These are phyloP conservation scores for Boloria selene DNA, from an alignment of 2,888 invertebrate genomes.

Conservation along the genomic window DNA sequence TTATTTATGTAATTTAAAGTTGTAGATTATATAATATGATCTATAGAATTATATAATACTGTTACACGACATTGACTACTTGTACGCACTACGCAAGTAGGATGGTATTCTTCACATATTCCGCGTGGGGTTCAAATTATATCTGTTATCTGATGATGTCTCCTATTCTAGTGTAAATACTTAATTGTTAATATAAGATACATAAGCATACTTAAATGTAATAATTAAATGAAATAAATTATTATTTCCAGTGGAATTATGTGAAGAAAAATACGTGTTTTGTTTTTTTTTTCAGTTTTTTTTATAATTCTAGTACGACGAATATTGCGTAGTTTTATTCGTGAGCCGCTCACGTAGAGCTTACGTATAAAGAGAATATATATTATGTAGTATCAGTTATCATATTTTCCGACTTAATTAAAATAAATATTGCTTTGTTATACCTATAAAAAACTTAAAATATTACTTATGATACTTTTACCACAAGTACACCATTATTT, in stretches of 20 bases:
- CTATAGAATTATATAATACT: conserved; percentile 2
- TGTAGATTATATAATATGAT: conserved; percentile 5
- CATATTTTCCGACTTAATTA: neutral
- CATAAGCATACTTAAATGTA: neutral
- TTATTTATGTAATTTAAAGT: conserved; percentile 14
- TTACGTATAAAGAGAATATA: neutral
- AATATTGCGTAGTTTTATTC: neutral
- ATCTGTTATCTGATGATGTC: neutral
- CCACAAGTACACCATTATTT: conserved; percentile 1
- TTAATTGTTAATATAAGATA: neutral
- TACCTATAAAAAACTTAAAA: neutral
- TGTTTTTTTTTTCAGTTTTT: neutral
- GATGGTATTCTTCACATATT: neutral
- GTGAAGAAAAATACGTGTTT: neutral
- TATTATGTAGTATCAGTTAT: neutral
- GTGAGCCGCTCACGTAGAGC: neutral
- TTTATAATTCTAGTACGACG: neutral
- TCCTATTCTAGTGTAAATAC: conserved; percentile 2
- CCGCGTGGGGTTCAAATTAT: neutral
- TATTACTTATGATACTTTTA: too few relatives aligned
- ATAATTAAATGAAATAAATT: too few relatives aligned
- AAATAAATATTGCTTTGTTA: neutral
- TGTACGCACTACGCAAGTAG: conserved; percentile 11
- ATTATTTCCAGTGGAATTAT: neutral
- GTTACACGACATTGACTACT: conserved; percentile 2